A percentile compares a stretch with the other conserved stretches of the same genome.
phyloP scores from a whole-genome alignment of 2,888 invertebrate genomes.

The Lymantria monacha region DNA sequence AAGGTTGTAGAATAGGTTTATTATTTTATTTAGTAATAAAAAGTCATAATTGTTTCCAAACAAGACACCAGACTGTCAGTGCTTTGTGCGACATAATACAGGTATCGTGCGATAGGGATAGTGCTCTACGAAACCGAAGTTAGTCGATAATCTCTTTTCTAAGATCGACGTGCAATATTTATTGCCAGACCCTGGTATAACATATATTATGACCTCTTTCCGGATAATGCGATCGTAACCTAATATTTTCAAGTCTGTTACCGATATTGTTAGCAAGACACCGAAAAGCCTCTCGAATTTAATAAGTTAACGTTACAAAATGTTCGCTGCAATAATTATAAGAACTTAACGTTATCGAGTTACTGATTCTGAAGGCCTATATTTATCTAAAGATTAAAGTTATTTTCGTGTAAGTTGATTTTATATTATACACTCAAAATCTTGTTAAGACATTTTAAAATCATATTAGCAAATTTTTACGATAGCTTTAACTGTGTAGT shows the following conservation, averaged over 20 bases:
- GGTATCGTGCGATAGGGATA: too few relatives aligned
- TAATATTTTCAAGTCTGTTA: conserved; percentile 30
- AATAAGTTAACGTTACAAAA: conserved; percentile 31
- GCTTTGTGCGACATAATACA: too few relatives aligned
- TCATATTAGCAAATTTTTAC: too few relatives aligned
- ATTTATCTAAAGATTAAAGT: conserved; percentile 12
- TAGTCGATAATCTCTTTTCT: too few relatives aligned
- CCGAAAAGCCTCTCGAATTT: conserved; percentile 28
- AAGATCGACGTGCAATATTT: too few relatives aligned
- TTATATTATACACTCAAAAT: conserved; percentile 1
- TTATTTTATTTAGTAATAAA: too few relatives aligned
- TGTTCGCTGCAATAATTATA: conserved; percentile 30
- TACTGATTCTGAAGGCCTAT: conserved; percentile 19
- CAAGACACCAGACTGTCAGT: conserved; percentile 26
- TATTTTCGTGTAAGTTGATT: conserved; percentile 6
- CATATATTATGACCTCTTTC: conserved; percentile 31
- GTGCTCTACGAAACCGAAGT: too few relatives aligned
- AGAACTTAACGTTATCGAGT: conserved; percentile 25
- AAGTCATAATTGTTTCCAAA: too few relatives aligned
- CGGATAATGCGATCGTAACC: conserved; percentile 33
- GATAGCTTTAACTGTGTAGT: too few relatives aligned
- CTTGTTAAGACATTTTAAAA: conserved; percentile 2
- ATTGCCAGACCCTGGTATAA: too few relatives aligned
- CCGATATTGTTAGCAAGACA: conserved; percentile 28
- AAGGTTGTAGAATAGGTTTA: too few relatives aligned